These are phyloP conservation scores for Agriopis marginaria DNA, from an alignment of 2,888 invertebrate species.

Conservation along the genomic window DNA sequence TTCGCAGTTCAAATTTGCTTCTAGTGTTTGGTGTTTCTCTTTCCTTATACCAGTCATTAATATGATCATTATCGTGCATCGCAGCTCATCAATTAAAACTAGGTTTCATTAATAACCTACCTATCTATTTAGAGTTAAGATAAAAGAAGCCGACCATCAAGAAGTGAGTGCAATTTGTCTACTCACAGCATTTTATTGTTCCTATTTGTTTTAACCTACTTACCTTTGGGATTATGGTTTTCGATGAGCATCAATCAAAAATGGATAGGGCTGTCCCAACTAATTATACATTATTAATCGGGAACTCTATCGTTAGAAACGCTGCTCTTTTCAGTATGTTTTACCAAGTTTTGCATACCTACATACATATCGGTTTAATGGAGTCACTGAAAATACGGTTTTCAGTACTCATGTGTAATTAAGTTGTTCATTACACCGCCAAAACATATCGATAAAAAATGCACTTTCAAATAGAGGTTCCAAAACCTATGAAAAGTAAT, in stretches of 20 bases:
- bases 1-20: constrained; percentile 9
- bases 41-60: constrained; percentile 26
- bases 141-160: constrained; percentile 29
- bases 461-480: too few relatives aligned
- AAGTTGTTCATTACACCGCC: too few relatives aligned
- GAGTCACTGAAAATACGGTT: too few relatives aligned
- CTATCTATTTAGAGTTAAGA: neutral
- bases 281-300: neutral
- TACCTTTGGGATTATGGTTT: constrained; percentile 20
- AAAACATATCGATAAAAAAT: too few relatives aligned
- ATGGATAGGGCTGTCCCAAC: constrained; percentile 9
- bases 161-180: constrained; percentile 33
- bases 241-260: constrained; percentile 27
- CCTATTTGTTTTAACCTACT: constrained; percentile 31
- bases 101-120: constrained; percentile 22
- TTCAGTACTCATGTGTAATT: too few relatives aligned
- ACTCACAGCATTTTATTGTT: constrained; percentile 26
- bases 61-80: constrained; percentile 25
- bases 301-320: too few relatives aligned
- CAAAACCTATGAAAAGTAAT: too few relatives aligned
- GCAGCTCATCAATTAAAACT: constrained; percentile 32
- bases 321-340: too few relatives aligned
- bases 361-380: too few relatives aligned
- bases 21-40: constrained; percentile 18
- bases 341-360: too few relatives aligned